These are phyloP conservation scores for Heliothis peltigera DNA, from an alignment of 2,888 invertebrate genomes.

Conservation along the genomic window DNA sequence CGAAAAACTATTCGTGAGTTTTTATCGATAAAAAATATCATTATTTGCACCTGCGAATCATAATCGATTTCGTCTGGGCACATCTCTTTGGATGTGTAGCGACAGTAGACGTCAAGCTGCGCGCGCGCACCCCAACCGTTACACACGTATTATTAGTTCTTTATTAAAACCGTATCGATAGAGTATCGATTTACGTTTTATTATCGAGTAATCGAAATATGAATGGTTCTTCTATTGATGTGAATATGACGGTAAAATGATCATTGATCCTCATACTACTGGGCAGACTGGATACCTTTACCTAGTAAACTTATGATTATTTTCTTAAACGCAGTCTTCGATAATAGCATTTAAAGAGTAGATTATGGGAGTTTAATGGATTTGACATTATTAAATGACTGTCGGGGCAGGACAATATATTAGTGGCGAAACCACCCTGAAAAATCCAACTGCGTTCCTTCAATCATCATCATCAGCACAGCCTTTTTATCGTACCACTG, in stretches of 20 bases:
- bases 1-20: constrained; percentile 70
- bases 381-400: no score
- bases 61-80: constrained; percentile 79
- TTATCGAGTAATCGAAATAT: constrained; percentile 52
- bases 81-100: constrained; percentile 69
- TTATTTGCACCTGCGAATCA: constrained; percentile 87
- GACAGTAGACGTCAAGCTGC: constrained; percentile 76
- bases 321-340: constrained; percentile 1
- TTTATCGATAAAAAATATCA: constrained; percentile 71
- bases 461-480: no score
- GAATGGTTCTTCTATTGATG: constrained; percentile 37
- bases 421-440: no score
- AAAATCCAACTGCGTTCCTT: no score
- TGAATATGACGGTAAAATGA: constrained; percentile 40
- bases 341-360: neutral
- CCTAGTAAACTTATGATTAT: neutral
- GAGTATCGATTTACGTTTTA: constrained; percentile 55
- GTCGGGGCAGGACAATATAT: no score
- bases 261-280: constrained; percentile 21
- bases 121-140: constrained; percentile 78
- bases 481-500: no score
- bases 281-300: neutral
- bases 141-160: constrained; percentile 64
- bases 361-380: neutral
- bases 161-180: constrained; percentile 55